Percentiles rank a stretch among this genome's conserved stretches.
Conservation (phyloP, 92 coral and sea anemone genomes). For the Hydrozoanthus gracilis region DNA sequence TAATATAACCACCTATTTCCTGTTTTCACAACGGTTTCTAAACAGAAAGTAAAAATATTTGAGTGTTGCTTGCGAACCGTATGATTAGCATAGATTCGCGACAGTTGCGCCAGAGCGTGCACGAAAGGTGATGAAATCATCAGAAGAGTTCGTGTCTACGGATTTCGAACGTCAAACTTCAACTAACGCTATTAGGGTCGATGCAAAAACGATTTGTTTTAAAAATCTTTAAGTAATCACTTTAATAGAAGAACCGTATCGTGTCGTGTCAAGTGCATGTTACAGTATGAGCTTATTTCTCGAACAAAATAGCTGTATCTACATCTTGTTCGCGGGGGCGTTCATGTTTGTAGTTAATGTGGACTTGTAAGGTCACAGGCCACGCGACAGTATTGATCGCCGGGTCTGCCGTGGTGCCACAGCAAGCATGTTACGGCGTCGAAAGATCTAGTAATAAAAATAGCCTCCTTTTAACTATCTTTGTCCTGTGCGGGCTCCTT, state of each 20-base stretch:
- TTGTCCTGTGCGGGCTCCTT: not conserved
- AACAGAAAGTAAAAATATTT: conserved; percentile 3
- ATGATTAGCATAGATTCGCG: conserved; percentile 41
- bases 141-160: too few relatives aligned
- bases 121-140: too few relatives aligned
- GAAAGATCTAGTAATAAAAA: conserved; percentile 14
- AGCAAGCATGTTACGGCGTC: conserved; percentile 4
- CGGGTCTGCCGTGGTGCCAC: not conserved
- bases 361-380: not conserved
- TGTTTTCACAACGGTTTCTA: conserved; percentile 15
- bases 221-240: conserved; percentile 15
- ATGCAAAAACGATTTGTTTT: conserved; percentile 22
- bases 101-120: conserved; percentile 6
- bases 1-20: conserved; percentile 39
- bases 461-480: not conserved
- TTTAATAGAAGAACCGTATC: not conserved
- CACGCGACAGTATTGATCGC: conserved; percentile 12
- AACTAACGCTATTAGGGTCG: not conserved
- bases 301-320: not conserved
- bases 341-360: not conserved
- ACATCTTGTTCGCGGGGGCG: not conserved
- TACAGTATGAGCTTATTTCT: not conserved
- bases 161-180: too few relatives aligned
- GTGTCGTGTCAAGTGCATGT: conserved; percentile 3
- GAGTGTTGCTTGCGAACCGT: not conserved